A percentile compares a stretch with the other conserved stretches of the same genome.
Conservation (phyloP, 2,113 vertebrate species). For the Trichechus manatus region DNA sequence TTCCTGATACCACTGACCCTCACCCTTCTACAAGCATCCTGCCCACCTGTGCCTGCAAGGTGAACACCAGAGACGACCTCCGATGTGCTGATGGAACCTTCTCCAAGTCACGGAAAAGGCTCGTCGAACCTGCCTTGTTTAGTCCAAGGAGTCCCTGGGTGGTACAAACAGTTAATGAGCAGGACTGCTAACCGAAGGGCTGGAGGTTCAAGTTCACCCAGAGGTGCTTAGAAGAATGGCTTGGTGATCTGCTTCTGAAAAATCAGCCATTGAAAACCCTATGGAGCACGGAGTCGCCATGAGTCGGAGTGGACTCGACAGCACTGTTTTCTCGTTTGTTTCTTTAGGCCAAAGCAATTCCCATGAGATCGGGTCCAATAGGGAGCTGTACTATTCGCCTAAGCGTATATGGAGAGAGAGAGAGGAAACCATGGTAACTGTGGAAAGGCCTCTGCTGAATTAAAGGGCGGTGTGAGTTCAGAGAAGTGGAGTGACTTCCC, state of each 20-base stretch:
- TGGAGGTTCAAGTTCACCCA: background rate
- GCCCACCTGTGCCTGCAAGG: rapidly evolving
- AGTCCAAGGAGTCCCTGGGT: background rate
- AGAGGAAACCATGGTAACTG: background rate
- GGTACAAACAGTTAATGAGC: background rate
- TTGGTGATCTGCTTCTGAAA: background rate
- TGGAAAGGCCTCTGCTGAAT: background rate
- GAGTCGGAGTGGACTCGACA: background rate
- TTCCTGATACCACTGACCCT: background rate
- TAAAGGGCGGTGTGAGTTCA: background rate
- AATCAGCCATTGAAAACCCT: background rate
- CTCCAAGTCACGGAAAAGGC: background rate
- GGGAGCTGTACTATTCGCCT: rapidly evolving
- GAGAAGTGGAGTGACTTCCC: background rate
- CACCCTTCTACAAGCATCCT: background rate
- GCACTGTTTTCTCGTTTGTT: background rate
- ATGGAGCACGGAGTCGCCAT: background rate
- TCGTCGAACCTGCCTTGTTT: background rate
- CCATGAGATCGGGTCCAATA: rapidly evolving
- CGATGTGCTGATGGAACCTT: background rate
- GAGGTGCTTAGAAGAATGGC: too few relatives aligned
- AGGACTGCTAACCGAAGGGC: too few relatives aligned
- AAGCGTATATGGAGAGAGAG: rapidly evolving
- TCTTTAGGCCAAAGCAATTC: background rate
- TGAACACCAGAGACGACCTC: background rate